phyloP scores from a whole-genome alignment of 2,797 vertebrate species.

The Coendou prehensilis region DNA sequence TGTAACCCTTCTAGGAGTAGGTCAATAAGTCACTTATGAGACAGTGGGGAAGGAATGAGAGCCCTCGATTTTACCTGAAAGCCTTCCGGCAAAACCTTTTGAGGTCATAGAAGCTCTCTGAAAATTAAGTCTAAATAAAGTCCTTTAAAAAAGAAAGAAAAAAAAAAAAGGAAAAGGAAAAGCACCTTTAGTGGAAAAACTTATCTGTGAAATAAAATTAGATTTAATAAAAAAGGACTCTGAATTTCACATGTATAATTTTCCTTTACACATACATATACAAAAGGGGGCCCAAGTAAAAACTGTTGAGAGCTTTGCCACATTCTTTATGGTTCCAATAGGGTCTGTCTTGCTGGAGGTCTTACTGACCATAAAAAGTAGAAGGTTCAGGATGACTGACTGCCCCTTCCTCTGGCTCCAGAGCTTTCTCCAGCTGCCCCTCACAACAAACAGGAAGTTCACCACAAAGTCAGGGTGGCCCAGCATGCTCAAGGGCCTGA shows the following conservation, averaged over 20 bases:
- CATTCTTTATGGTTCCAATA: neutral
- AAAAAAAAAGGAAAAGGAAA: neutral
- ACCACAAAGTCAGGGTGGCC: neutral
- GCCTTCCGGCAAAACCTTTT: neutral
- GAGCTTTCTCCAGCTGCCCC: neutral
- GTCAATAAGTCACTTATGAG: neutral
- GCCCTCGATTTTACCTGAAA: constrained; percentile 17
- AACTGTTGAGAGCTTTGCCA: neutral
- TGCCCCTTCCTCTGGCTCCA: neutral
- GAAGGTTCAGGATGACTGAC: neutral
- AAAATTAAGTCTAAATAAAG: constrained; percentile 26
- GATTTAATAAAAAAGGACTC: constrained; percentile 22
- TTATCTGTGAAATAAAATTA: constrained; percentile 25
- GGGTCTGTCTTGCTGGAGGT: neutral
- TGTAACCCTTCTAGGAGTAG: neutral
- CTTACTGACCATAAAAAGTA: neutral
- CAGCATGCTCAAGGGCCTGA: neutral
- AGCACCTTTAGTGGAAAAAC: neutral
- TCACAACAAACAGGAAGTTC: neutral
- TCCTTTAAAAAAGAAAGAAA: neutral
- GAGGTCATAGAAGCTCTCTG: neutral
- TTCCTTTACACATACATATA: neutral
- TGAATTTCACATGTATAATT: neutral
- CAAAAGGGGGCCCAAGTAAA: neutral
- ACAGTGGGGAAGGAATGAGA: neutral